Evolutionary conservation across 1,140 invertebrate genomes (phyloP), one percentile per base, ranked within the genome.

Genomic region (Zaprionus gabonicus): DNA sequence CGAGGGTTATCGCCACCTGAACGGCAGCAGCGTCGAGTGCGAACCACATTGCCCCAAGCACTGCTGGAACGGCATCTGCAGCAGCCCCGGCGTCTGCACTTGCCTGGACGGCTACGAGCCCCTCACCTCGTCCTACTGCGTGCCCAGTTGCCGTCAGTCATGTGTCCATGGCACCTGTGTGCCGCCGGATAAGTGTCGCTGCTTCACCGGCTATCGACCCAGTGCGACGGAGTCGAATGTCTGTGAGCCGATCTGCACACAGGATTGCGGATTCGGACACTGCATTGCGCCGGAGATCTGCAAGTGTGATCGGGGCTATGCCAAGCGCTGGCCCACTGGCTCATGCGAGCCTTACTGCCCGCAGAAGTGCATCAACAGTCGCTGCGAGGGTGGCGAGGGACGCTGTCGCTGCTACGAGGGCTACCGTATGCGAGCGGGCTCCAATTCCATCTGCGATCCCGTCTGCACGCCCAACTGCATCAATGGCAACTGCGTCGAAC

Each of bases 101-200:
- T 97, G 96, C 83, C 94, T 94, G 46, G 83, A 94, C 1, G 96
- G 96, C 0, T 96, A 82, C 49, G 80, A 92, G 68, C 67, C 90
- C 0, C 34, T 92, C 27, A 78, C 90, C 28, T 57, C 71, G 0
- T 81, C 76, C 56, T 91, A 91, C 36, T 94, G 94, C 65, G 80
- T 82, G 44, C 93, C 94, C 6, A 76, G 84, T 2, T 95, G 94
- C 74, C 70, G 78, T 1, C 80, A 82, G 10, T 36, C 71, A 17
- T 94, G 94, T 69, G 15, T 81, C 6, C 81, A 91, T 25, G 92
- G 92, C 62, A 86, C 56, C 27, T 93, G 92, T 20, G 88, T 82
- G 31, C 83, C 77, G 4, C 92, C 92, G 5, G 76, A 92, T 28
- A 69, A 71, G 20, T 93, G 92, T 17, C 80, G 82, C 53, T 93